Evolutionary conservation across 2,888 invertebrate genomes (phyloP).

Genomic region (Thalpophila matura): DNA sequence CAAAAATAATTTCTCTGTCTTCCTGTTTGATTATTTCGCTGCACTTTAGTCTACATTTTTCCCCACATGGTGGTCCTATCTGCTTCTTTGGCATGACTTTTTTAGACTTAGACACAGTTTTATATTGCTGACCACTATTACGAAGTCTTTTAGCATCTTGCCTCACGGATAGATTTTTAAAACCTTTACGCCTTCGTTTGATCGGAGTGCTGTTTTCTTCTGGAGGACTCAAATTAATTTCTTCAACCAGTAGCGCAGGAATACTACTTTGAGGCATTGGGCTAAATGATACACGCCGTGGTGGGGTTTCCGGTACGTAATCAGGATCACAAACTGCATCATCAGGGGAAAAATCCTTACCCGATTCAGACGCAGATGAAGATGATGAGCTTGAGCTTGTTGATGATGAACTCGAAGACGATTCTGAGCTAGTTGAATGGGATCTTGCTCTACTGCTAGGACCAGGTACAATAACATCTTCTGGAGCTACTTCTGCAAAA

Average conservation of each 20-base stretch:
- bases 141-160: conserved; percentile 19
- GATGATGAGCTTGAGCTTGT: conserved; percentile 29
- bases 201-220: conserved; percentile 19
- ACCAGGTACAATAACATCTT: conserved; percentile 19
- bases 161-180: conserved; percentile 10
- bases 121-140: conserved; percentile 10
- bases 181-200: conserved; percentile 33
- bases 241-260: conserved; percentile 16
- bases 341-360: conserved; percentile 42
- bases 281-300: conserved; percentile 33
- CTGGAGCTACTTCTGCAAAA: conserved; percentile 33
- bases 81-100: conserved; percentile 29
- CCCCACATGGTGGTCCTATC: conserved; percentile 34
- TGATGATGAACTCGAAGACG: conserved; percentile 42
- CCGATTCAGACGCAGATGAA: conserved; percentile 34
- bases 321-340: conserved; percentile 36
- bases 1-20: conserved; percentile 38
- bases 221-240: conserved; percentile 9
- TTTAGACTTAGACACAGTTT: background rate
- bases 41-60: conserved; percentile 48
- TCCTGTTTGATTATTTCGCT: conserved; percentile 51
- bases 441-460: conserved; percentile 40
- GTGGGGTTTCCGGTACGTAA: conserved; percentile 29
- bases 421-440: conserved; percentile 33
- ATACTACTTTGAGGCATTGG: conserved; percentile 23